Conservation (phyloP, 2,113 vertebrate species). For the Dipodomys merriami region DNA sequence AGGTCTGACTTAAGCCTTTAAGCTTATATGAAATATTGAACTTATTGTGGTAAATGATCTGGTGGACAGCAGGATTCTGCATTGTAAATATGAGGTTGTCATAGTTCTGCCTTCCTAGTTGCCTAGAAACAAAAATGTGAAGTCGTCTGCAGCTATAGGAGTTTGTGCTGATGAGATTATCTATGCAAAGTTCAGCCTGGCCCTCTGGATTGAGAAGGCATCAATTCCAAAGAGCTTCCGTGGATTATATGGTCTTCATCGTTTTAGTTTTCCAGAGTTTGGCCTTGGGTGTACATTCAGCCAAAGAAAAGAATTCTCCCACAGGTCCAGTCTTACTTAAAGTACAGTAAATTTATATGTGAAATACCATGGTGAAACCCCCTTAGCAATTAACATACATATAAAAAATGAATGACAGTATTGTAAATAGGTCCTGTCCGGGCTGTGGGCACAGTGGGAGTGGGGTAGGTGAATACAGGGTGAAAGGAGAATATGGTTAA, state of each 20-base stretch:
- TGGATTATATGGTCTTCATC: neutral
- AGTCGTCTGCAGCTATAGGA: slow-evolving; percentile 9
- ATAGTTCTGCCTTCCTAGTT: slow-evolving; percentile 63
- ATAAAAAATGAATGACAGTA: too few species aligned
- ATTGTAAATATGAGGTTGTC: slow-evolving; percentile 39
- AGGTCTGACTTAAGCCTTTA: slow-evolving; percentile 39
- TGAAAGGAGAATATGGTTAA: too few species aligned
- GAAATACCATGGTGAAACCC: too few species aligned
- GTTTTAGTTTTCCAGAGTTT: neutral
- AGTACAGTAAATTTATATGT: too few species aligned
- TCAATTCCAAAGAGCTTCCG: neutral
- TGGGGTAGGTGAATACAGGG: too few species aligned
- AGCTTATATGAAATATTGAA: slow-evolving; percentile 20
- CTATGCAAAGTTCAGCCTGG: slow-evolving; percentile 53
- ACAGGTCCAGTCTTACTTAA: too few species aligned
- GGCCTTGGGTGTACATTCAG: neutral
- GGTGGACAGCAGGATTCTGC: slow-evolving; percentile 18
- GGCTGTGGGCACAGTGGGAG: too few species aligned
- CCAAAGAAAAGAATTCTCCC: slow-evolving; percentile 14
- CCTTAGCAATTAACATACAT: too few species aligned
- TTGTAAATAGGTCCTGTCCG: too few species aligned
- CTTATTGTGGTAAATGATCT: slow-evolving; percentile 53
- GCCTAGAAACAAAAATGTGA: slow-evolving; percentile 67
- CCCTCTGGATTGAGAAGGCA: slow-evolving; percentile 31
- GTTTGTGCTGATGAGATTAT: slow-evolving; percentile 37